phyloP scores from a whole-genome alignment of 2,113 vertebrate species.

The Neomonachus schauinslandi region DNA sequence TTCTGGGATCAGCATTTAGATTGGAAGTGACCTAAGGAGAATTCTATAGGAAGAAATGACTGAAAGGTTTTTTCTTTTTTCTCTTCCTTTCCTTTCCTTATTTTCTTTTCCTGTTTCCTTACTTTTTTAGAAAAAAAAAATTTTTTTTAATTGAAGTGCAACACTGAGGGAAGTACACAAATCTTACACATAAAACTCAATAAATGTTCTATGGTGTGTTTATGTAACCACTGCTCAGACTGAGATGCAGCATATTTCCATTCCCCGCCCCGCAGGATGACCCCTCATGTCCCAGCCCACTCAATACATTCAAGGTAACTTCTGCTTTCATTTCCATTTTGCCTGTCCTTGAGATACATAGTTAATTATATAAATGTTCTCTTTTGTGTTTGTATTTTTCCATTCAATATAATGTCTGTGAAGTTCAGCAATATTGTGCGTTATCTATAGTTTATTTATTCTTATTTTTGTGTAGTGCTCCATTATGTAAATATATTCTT shows the following conservation, averaged over 20 bases:
- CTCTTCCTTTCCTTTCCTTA: not conserved
- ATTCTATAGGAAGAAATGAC: not conserved
- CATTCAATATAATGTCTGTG: not conserved
- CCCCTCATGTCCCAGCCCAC: too few relatives aligned
- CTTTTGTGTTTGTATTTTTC: not conserved
- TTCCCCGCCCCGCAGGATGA: not conserved
- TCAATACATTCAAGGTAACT: not conserved
- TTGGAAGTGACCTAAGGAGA: not conserved
- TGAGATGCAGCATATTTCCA: not conserved
- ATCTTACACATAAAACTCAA: not conserved
- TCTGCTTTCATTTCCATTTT: not conserved
- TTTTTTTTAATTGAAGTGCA: not conserved
- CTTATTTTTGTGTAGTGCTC: not conserved
- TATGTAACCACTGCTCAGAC: not conserved
- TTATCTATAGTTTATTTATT: not conserved
- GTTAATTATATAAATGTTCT: not conserved
- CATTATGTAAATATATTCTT: not conserved
- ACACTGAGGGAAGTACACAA: not conserved
- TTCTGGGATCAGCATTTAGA: not conserved
- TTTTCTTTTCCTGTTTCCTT: not conserved
- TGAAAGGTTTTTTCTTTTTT: not conserved
- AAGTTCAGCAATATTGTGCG: not conserved
- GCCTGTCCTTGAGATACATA: not conserved
- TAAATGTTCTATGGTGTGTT: not conserved
- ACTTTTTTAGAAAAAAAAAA: not conserved